Base-by-base conservation (phyloP, 2,797 vertebrate species). In the Sitta carolinensis region DNA sequence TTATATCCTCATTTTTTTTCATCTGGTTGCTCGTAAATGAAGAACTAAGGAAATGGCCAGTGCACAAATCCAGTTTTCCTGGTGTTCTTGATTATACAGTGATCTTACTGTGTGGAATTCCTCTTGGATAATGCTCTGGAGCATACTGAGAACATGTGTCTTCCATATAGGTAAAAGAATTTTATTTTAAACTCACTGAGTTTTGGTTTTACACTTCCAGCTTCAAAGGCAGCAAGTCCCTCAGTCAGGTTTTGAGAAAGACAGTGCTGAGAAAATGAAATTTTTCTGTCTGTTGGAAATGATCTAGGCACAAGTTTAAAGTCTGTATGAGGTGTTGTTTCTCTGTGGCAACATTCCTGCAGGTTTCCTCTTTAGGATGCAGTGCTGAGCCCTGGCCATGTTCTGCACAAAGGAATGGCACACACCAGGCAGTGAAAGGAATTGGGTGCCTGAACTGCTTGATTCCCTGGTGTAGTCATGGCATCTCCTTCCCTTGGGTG, bases 381-480 rank as follows among this genome's bases (percentile, higher is more conserved):
- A 7, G 7, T 20, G 27, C 23, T 76, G 48, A 48, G 27, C 29
- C 50, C 6, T 11, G 19, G 36, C 54, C 8, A 2, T 8, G 27
- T 30, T 48, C 57, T 91, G 48, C 48, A 16, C 1, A 1, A 26
- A 57, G 51, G 81, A 57, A 25, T 13, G 87, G 38, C 6, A 20
- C 2, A 2, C 6, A 5, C 13, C 30, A 6, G 38, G 34, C 38
- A 62, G 23, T 1, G 13, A n/a, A 22, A 69, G 22, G 27, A 89
- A 5, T 15, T 0, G 0, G 23, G 16, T 50, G 21, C 23, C 32
- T 72, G 4, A 25, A 3, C 40, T 55, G 7, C 58, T 59, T 25
- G 36, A 15, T 57, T 78, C 29, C 4, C 47, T 22, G 9, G 13
- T 12, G 20, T 23, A 9, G 10, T 29, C 50, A 43, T 29, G 13